Percentiles rank a stretch among this genome's conserved stretches.
These are phyloP conservation scores for Drosophila kepulauana DNA, from an alignment of 1,140 invertebrate genomes.

Conservation along the genomic window DNA sequence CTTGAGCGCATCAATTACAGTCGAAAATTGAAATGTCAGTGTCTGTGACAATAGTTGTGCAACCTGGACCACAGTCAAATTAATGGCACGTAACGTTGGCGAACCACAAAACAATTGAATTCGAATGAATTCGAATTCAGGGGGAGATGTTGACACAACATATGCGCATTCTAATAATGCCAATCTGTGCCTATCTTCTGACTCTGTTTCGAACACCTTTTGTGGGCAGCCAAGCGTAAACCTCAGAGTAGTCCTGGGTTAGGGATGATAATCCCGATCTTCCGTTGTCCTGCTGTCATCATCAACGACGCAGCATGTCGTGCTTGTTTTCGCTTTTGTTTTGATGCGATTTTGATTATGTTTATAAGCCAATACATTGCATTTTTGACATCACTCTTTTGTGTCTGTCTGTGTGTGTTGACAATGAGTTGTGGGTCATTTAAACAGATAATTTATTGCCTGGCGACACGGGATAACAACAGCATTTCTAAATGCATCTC, in stretches of 20 bases:
- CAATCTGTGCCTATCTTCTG: slow-evolving; percentile 58
- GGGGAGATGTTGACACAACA: slow-evolving; percentile 44
- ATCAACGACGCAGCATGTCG: slow-evolving; percentile 58
- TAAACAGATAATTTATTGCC: slow-evolving; percentile 67
- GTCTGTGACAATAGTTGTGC: slow-evolving; percentile 17
- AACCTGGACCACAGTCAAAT: slow-evolving; percentile 28
- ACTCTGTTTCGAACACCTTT: slow-evolving; percentile 25
- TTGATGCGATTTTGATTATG: slow-evolving; percentile 79
- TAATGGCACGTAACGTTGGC: slow-evolving; percentile 73
- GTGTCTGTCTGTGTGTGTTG: slow-evolving; percentile 42
- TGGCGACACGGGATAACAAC: background rate
- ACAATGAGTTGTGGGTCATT: slow-evolving; percentile 48
- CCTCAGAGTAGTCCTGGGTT: slow-evolving; percentile 29
- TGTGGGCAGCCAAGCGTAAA: slow-evolving; percentile 53
- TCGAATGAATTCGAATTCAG: slow-evolving; percentile 14
- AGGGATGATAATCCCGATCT: slow-evolving; percentile 35
- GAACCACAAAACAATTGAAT: slow-evolving; percentile 54
- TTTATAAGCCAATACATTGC: slow-evolving; percentile 65
- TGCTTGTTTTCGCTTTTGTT: slow-evolving; percentile 54
- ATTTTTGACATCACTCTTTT: slow-evolving; percentile 44
- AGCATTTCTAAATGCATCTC: background rate
- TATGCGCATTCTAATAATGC: slow-evolving; percentile 59
- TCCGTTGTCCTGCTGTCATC: slow-evolving; percentile 52
- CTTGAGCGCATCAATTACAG: slow-evolving; percentile 58
- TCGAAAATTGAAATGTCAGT: slow-evolving; percentile 55